Evolutionary conservation across 2,797 vertebrate species (phyloP), one percentile per base, ranked within the genome.

Genomic region (Avahi laniger): DNA sequence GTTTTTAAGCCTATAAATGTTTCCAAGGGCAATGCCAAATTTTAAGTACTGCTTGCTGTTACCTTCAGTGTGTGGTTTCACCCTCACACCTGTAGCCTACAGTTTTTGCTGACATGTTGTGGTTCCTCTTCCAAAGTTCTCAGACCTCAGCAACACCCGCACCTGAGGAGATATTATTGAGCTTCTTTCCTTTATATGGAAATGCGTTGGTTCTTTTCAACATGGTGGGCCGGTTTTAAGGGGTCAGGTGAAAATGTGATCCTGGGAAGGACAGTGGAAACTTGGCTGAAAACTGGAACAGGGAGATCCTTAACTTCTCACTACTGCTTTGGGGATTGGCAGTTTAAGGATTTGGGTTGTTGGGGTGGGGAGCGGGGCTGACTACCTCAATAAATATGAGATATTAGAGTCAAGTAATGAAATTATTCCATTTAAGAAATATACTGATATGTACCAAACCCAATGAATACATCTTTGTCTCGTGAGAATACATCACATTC

Each of bases 1-100:
- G 28, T 96, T 97, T 94, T 96, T 95, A 97, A 97, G 90, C 97
- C 93, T 3, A 0, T 97, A 98, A 98, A 97, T 89, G 65, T 98
- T 98, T 98, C 97, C 97, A 96, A 95, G 91, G 87, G 89, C 96
- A 93, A 80, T 98, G 98, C 98, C 97, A 95, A 80, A 93, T 94
- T 97, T 97, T 97, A 98, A 98, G 95, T 97, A 97, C 95, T 97
- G 85, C 96, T 96, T 96, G 95, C 96, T 96, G 93, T 96, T 98
- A 96, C 65, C 96, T 92, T 52, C 70, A 84, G 97, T 97, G 97
- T 96, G 95, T 98, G 97, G 93, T 52, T 98, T 96, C 78, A 72
- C 81, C 92, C 95, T 94, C 67, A 69, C 86, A 54, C 97, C 98
- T 69, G 0, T 87, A 95, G 81, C 93, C 95, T 97, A 81, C 73